phyloP scores from a whole-genome alignment of 2,888 invertebrate species.

The Myopa tessellatipennis region DNA sequence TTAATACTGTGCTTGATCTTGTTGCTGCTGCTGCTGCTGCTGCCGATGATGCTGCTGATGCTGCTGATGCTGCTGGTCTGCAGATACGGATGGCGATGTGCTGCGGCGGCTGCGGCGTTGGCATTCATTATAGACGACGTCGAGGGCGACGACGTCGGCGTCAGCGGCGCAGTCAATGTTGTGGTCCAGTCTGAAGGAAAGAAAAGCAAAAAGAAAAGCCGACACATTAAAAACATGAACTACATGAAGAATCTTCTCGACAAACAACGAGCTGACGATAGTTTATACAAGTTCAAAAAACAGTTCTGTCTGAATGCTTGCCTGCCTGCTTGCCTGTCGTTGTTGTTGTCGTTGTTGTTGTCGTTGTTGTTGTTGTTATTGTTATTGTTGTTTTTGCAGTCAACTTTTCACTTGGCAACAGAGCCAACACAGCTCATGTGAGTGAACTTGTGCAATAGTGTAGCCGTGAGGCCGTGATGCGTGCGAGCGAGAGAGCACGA shows the following conservation, averaged over 20 bases:
- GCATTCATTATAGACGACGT: not conserved
- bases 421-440: not conserved
- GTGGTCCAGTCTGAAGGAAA: conserved; percentile 49
- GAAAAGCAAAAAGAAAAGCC: not conserved
- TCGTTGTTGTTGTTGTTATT: not conserved
- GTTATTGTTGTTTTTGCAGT: not conserved
- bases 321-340: not conserved
- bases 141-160: not conserved
- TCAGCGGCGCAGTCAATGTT: conserved; percentile 44
- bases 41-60: conserved; percentile 44
- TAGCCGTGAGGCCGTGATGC: not conserved
- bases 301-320: too few relatives aligned
- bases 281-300: too few relatives aligned
- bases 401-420: conserved; percentile 28
- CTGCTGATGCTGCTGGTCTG: conserved; percentile 37
- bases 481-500: conserved; percentile 6
- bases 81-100: conserved; percentile 40
- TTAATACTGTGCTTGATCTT: conserved; percentile 53
- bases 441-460: not conserved
- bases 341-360: not conserved
- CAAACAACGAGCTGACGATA: not conserved
- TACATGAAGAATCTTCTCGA: not conserved
- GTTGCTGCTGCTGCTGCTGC: conserved; percentile 44
- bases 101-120: conserved; percentile 35
- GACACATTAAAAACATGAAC: conserved; percentile 4